Evolutionary conservation across 2,113 vertebrate genomes (phyloP).

Genomic region (Isurus oxyrinchus): DNA sequence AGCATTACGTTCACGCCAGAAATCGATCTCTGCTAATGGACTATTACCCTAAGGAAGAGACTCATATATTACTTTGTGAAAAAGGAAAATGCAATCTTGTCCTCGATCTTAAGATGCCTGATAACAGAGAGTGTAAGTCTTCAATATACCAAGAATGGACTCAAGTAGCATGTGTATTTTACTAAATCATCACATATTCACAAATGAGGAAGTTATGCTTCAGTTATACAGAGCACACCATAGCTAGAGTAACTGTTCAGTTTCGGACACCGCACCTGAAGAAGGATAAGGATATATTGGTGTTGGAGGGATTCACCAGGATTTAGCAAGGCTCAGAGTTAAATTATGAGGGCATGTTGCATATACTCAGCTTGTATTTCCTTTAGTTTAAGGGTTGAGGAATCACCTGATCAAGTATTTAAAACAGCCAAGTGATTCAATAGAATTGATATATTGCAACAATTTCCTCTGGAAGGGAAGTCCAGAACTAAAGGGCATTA

Average conservation of each 20-base stretch:
- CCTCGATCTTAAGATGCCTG: not conserved
- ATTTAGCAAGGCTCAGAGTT: not conserved
- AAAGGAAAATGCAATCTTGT: not conserved
- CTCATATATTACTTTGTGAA: not conserved
- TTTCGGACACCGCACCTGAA: not conserved
- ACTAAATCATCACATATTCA: not conserved
- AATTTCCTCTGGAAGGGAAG: not conserved
- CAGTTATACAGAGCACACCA: not conserved
- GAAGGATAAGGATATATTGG: not conserved
- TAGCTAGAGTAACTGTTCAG: not conserved
- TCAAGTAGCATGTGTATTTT: not conserved
- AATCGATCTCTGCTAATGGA: slow-evolving; percentile 74
- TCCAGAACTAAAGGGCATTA: not conserved
- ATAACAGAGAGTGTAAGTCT: not conserved
- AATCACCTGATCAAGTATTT: not conserved
- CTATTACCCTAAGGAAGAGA: slow-evolving; percentile 57
- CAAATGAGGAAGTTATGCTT: not conserved
- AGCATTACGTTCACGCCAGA: slow-evolving; percentile 72
- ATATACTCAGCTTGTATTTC: not conserved
- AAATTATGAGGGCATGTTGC: not conserved
- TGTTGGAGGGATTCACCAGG: not conserved
- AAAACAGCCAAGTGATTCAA: not conserved
- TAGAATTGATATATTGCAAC: not conserved
- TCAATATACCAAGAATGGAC: not conserved
- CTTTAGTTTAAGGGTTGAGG: not conserved